phyloP scores from a whole-genome alignment of 2,888 invertebrate genomes.

The Leucophora obtusa region DNA sequence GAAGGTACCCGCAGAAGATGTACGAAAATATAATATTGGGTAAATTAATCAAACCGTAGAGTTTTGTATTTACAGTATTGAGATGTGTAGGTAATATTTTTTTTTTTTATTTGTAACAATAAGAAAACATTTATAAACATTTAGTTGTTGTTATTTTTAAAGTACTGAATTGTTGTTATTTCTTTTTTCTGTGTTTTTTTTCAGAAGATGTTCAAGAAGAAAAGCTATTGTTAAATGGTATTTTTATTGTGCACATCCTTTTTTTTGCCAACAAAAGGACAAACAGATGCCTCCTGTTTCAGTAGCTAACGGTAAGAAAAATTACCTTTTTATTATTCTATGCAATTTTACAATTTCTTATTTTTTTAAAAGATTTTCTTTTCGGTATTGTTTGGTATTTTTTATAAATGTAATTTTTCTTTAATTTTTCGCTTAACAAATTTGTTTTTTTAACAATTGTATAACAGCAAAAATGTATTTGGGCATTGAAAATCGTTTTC shows the following conservation, averaged over 20 bases:
- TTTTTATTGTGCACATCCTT: constrained; percentile 55
- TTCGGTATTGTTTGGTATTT: constrained; percentile 7
- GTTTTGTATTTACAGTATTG: constrained; percentile 42
- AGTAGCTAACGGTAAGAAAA: constrained; percentile 48
- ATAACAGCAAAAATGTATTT: constrained; percentile 49
- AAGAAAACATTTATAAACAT: constrained; percentile 51
- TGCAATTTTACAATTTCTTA: constrained; percentile 62
- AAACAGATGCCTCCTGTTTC: constrained; percentile 57
- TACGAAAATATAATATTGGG: constrained; percentile 46
- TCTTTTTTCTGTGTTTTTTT: constrained; percentile 23
- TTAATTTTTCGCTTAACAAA: constrained; percentile 23
- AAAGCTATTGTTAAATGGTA: constrained; percentile 54
- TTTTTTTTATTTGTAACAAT: constrained; percentile 23
- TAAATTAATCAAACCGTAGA: constrained; percentile 55
- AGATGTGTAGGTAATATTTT: constrained; percentile 8
- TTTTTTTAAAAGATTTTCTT: constrained; percentile 51
- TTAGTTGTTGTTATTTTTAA: constrained; percentile 2
- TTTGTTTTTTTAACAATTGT: constrained; percentile 48
- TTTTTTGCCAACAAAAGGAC: constrained; percentile 53
- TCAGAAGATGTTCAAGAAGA: constrained; percentile 26
- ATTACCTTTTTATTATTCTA: constrained; percentile 50
- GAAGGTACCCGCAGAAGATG: constrained; percentile 5
- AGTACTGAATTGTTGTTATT: constrained; percentile 3
- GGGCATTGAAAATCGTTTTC: constrained; percentile 56
- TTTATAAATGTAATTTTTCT: constrained; percentile 39